Base-by-base conservation (phyloP, 2,797 vertebrate species). In the Ptychadena robeensis region DNA sequence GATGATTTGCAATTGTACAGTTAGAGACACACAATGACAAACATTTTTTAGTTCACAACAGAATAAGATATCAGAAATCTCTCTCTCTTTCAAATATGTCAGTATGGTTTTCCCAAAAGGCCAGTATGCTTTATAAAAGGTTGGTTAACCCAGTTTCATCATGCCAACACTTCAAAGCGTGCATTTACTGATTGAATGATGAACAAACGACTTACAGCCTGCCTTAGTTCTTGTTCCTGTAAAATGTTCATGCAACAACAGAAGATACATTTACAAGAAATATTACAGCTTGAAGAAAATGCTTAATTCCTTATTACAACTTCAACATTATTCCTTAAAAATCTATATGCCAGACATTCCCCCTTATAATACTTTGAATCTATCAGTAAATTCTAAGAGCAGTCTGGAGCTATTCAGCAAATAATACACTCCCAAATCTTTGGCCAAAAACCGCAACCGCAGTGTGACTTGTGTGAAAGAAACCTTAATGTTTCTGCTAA, bases 211-310 rank as follows among this genome's bases (percentile, higher is more conserved):
- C 94, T 96, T 95, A 96, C 95, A 93, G 93, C 94, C 93, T 94
- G 94, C 91, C 94, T 96, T 89, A 90, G 82, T 90, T 98, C 96
- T 93, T 97, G 96, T 91, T 97, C 96, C 95, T 96, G 93, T 93
- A 94, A 93, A 91, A 93, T 91, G 92, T 89, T 85, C 53, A 84
- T 74, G 25, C 30, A 53, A 80, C 40, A 72, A 79, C 63, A 84
- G 25, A 83, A 73, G 66, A 73, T 30, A 59, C 9, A 61, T 61
- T 61, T 61, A 61, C 27, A 25, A 27, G 25, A 25, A 61, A 61
- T 27, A 1, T 59, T 2, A 59, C 53, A 59, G 53, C n/a, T 25
- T 59, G n/a, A n/a, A 25, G n/a, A 59, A 25, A 59, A 59, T 8
- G 4, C n/a, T 27, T 27, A 27, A 61, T 25, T 8, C 11, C 25